Conservation (phyloP, 2,797 vertebrate species). For the Podarcis lilfordi region DNA sequence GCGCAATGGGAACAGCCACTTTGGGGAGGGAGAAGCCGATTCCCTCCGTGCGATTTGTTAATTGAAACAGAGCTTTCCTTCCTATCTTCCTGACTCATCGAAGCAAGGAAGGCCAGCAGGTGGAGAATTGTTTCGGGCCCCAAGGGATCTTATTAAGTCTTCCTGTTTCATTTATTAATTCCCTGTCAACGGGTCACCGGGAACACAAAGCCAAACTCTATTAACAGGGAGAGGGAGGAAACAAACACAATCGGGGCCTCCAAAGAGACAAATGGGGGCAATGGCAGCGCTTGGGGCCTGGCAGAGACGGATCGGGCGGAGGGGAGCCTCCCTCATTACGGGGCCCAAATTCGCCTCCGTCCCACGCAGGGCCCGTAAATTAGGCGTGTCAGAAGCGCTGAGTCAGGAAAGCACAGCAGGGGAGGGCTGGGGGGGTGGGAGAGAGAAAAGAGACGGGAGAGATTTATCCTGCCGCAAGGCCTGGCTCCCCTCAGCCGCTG, state of each 20-base stretch:
- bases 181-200: constrained; percentile 22
- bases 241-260: too few relatives aligned
- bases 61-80: not conserved
- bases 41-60: not conserved
- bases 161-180: constrained; percentile 32
- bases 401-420: not conserved
- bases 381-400: constrained; percentile 1
- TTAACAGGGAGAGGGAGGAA: not conserved
- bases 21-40: not conserved
- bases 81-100: not conserved
- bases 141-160: constrained; percentile 40
- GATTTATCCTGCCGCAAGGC: not conserved
- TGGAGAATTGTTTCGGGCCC: not conserved
- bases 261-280: not conserved
- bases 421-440: not conserved
- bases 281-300: not conserved
- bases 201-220: constrained; percentile 6
- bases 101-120: constrained; percentile 15
- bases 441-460: not conserved
- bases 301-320: constrained; percentile 2
- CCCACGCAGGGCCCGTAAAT: constrained; percentile 1
- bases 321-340: not conserved
- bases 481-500: not conserved
- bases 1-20: too few relatives aligned
- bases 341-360: not conserved